Evolutionary conservation across 2,888 invertebrate species (phyloP).

Genomic region (Ametastegia equiseti): DNA sequence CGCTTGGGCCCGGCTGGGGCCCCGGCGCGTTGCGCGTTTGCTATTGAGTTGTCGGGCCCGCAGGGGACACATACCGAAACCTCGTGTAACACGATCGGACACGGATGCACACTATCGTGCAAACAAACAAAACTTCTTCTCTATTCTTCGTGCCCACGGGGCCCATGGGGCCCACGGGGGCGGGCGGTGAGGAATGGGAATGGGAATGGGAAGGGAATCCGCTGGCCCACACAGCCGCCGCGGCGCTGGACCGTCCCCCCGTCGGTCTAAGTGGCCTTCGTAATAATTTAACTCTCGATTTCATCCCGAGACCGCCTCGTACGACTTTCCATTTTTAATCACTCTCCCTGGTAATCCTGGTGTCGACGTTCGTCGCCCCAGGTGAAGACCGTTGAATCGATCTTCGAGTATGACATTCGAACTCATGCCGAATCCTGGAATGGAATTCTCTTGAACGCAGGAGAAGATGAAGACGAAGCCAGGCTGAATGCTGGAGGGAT

Average conservation of each 20-base stretch:
- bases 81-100: slow-evolving; percentile 74
- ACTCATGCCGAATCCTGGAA: neutral
- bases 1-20: slow-evolving; percentile 45
- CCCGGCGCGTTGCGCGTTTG: slow-evolving; percentile 51
- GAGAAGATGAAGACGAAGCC: neutral
- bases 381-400: neutral
- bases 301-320: slow-evolving; percentile 52
- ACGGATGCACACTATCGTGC: slow-evolving; percentile 71
- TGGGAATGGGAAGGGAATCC: slow-evolving; percentile 20
- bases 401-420: neutral
- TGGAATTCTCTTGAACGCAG: neutral
- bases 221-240: slow-evolving; percentile 42
- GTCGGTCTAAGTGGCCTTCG: slow-evolving; percentile 57
- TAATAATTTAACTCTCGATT: slow-evolving; percentile 62
- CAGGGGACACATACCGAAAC: slow-evolving; percentile 67
- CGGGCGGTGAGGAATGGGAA: slow-evolving; percentile 34
- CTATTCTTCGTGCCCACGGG: slow-evolving; percentile 49
- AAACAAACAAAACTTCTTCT: slow-evolving; percentile 68
- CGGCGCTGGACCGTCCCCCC: slow-evolving; percentile 51
- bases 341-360: slow-evolving; percentile 6
- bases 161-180: slow-evolving; percentile 52
- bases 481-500: neutral
- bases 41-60: slow-evolving; percentile 72
- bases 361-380: neutral
- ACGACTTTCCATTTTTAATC: slow-evolving; percentile 48